phyloP scores from a whole-genome alignment of 2,113 vertebrate species.

The Neodon shergylaensis region DNA sequence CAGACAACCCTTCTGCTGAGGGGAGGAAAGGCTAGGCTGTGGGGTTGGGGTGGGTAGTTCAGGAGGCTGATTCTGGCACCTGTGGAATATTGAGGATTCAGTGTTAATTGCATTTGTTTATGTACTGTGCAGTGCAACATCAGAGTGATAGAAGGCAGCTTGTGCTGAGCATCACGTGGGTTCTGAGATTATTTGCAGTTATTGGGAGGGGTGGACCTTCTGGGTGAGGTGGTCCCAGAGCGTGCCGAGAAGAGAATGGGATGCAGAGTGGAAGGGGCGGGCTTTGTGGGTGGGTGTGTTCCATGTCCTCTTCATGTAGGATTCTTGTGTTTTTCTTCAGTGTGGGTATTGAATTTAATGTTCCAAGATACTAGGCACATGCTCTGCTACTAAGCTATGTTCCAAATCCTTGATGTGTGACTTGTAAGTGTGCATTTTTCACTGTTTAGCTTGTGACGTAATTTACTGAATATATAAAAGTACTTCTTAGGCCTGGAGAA shows the following conservation, averaged over 20 bases:
- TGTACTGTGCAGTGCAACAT: neutral
- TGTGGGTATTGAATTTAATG: neutral
- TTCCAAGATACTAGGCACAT: neutral
- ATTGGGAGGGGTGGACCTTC: neutral
- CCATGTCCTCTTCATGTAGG: no score
- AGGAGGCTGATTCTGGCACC: neutral
- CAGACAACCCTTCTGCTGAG: no score
- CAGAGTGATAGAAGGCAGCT: neutral
- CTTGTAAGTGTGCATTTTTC: neutral
- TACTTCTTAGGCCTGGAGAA: neutral
- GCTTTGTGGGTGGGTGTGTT: neutral
- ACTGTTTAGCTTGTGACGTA: neutral
- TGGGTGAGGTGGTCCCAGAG: neutral
- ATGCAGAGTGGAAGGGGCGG: neutral
- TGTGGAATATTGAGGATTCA: neutral
- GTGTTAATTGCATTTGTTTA: no score
- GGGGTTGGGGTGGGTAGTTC: neutral
- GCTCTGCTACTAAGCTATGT: neutral
- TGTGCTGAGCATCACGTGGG: neutral
- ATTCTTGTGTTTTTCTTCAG: neutral
- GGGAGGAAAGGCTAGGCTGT: neutral
- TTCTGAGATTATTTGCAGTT: neutral
- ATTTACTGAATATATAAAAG: neutral
- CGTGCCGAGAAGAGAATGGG: no score
- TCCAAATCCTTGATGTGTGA: neutral